Conservation (phyloP, 2,113 vertebrate genomes). For the Sakesphorus luctuosus region DNA sequence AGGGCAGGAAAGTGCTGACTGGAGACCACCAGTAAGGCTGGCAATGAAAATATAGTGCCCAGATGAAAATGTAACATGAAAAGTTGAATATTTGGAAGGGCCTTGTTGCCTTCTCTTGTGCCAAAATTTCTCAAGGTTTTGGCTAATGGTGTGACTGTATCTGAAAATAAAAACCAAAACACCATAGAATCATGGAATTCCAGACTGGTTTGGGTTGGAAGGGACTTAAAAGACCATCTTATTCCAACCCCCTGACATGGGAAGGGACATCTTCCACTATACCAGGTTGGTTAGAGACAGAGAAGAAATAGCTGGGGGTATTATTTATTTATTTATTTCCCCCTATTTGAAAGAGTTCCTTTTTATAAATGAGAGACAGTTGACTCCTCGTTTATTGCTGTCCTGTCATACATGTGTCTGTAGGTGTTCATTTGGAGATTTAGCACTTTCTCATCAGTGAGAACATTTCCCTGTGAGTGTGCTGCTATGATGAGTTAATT, state of each 20-base stretch:
- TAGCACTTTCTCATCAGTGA: slow-evolving; percentile 33
- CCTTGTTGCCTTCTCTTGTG: too few relatives aligned
- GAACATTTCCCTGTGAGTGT: neutral
- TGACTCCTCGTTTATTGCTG: neutral
- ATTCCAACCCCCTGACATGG: neutral
- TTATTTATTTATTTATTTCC: neutral
- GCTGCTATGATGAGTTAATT: slow-evolving; percentile 26
- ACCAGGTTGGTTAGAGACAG: neutral
- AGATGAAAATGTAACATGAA: neutral
- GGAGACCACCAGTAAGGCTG: rapidly evolving
- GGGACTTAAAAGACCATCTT: neutral
- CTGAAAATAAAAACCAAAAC: neutral
- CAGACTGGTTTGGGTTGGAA: neutral
- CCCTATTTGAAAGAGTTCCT: neutral
- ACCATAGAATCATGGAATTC: neutral
- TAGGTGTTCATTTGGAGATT: slow-evolving; percentile 38
- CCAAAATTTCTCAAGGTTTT: neutral
- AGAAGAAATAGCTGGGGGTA: neutral
- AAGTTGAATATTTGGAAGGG: neutral
- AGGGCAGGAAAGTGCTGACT: neutral
- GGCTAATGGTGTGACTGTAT: neutral
- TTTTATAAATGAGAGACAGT: neutral
- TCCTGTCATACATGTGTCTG: neutral
- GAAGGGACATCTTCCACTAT: neutral
- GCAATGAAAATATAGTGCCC: rapidly evolving